A percentile compares a stretch with the other conserved stretches of the same genome.
These are phyloP conservation scores for Stegophylla sp. DNA, from an alignment of 2,888 invertebrate species.

Conservation along the genomic window DNA sequence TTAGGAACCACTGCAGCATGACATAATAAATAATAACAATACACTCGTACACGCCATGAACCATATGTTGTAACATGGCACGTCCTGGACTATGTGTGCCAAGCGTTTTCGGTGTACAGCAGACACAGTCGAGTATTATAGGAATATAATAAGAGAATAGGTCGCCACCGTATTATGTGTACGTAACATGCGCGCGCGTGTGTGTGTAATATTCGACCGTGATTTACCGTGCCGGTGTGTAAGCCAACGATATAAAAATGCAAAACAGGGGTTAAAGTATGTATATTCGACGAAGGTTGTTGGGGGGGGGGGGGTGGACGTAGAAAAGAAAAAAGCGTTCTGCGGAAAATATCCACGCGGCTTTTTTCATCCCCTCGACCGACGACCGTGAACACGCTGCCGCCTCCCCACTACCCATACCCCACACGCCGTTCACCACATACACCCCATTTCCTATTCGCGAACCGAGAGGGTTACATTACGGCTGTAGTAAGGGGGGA, in stretches of 20 bases:
- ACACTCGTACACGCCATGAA: not conserved
- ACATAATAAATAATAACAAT: slow-evolving; percentile 3
- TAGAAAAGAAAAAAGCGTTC: slow-evolving; percentile 1
- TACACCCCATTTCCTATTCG: not conserved
- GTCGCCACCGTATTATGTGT: not conserved
- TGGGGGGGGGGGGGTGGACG: not conserved
- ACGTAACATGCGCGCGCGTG: not conserved
- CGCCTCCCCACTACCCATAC: not conserved
- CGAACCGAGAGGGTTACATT: not conserved
- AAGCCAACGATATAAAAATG: slow-evolving; percentile 30
- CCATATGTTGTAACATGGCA: too few relatives aligned
- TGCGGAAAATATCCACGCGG: slow-evolving; percentile 27
- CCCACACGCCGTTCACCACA: too few relatives aligned
- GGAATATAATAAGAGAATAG: too few relatives aligned
- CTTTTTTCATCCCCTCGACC: not conserved
- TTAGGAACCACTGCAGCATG: too few relatives aligned
- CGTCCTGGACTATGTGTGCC: too few relatives aligned
- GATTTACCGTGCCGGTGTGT: slow-evolving; percentile 15
- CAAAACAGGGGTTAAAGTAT: slow-evolving; percentile 26
- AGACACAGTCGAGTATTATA: too few relatives aligned
- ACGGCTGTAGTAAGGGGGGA: not conserved
- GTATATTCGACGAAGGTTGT: not conserved
- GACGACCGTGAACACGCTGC: not conserved
- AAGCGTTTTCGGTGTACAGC: not conserved
- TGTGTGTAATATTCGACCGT: slow-evolving; percentile 21